phyloP scores from a whole-genome alignment of 2,888 invertebrate genomes.

The Drosophila pegasa region DNA sequence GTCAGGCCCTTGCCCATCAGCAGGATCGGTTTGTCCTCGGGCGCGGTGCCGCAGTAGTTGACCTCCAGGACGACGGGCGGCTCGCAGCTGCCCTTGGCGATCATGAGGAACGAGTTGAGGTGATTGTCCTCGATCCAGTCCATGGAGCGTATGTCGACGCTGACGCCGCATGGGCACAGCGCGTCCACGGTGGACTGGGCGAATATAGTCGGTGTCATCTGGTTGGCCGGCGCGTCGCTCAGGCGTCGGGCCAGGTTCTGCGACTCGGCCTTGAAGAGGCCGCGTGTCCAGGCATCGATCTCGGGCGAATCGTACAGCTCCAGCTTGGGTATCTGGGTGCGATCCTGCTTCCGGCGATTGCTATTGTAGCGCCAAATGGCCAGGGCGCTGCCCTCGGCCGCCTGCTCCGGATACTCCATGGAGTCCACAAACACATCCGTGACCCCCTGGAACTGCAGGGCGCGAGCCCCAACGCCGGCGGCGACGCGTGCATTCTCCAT shows the following conservation, averaged over 20 bases:
- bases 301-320: constrained; percentile 86
- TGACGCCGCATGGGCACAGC: constrained; percentile 87
- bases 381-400: constrained; percentile 88
- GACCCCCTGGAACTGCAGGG: constrained; percentile 85
- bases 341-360: constrained; percentile 86
- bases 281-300: constrained; percentile 87
- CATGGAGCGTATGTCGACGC: constrained; percentile 85
- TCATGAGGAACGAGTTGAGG: constrained; percentile 86
- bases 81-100: constrained; percentile 85
- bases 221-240: constrained; percentile 90
- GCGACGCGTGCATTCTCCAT: constrained; percentile 89
- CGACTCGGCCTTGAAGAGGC: constrained; percentile 89
- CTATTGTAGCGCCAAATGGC: constrained; percentile 87
- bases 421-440: constrained; percentile 87
- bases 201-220: constrained; percentile 91
- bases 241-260: constrained; percentile 90
- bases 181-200: constrained; percentile 88
- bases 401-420: constrained; percentile 88
- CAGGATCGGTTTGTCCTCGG: constrained; percentile 85
- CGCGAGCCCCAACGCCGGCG: constrained; percentile 87
- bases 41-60: constrained; percentile 85
- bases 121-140: constrained; percentile 87
- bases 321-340: constrained; percentile 85
- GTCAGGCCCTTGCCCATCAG: constrained; percentile 87
- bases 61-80: constrained; percentile 87